Conservation (phyloP, 35 echinoderm and acorn worm species). For the Stichopus chloronotus region DNA sequence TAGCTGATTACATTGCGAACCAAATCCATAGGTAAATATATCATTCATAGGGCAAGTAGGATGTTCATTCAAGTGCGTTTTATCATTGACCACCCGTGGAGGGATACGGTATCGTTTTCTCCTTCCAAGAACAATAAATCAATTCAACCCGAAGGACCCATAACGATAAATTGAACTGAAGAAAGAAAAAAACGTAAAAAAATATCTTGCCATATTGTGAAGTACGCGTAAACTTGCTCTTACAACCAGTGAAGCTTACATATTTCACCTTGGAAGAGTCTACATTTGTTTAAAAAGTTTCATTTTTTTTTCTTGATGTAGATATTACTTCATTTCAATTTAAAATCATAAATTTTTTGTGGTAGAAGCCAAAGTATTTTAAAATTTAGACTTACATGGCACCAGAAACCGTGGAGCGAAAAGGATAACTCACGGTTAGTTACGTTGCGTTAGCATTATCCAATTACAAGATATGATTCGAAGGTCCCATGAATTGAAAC, state of each 20-base stretch:
- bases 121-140: neutral
- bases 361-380: neutral
- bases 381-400: neutral
- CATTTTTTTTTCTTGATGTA: neutral
- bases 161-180: neutral
- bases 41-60: neutral
- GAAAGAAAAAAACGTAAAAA: neutral
- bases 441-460: slow-evolving; percentile 2
- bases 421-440: slow-evolving; percentile 28
- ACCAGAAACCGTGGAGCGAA: neutral
- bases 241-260: neutral
- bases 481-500: slow-evolving; percentile 9
- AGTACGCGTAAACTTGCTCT: neutral
- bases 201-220: neutral
- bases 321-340: neutral
- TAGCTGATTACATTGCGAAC: neutral
- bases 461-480: neutral
- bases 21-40: neutral
- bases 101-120: neutral
- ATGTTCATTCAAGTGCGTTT: slow-evolving; percentile 1
- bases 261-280: neutral
- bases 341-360: neutral
- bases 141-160: neutral
- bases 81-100: slow-evolving; percentile 14
- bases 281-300: neutral